Evolutionary conservation across 1,140 invertebrate species (phyloP).

Genomic region (Stegodyphus dumicola): DNA sequence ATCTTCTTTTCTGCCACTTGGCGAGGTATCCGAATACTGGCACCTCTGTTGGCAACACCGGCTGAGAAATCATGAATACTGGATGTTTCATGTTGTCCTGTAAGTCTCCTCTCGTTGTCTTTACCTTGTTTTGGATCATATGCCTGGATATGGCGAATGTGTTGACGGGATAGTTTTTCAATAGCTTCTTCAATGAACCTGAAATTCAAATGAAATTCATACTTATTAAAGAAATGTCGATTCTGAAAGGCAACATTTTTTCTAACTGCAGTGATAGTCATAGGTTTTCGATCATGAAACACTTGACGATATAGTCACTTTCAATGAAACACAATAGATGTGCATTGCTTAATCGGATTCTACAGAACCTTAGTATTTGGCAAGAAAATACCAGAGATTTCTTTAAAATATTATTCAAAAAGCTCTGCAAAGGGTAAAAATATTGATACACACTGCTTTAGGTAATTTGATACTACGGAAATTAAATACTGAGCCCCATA

Average conservation of each 20-base stretch:
- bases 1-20: conserved; percentile 82
- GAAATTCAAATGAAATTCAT: background rate
- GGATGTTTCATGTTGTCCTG: conserved; percentile 72
- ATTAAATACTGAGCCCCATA: too few relatives aligned
- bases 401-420: too few relatives aligned
- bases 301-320: too few relatives aligned
- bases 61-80: conserved; percentile 57
- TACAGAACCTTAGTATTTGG: too few relatives aligned
- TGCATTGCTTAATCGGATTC: too few relatives aligned
- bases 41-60: conserved; percentile 71
- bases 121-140: conserved; percentile 86
- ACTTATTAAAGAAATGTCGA: background rate
- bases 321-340: too few relatives aligned
- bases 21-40: conserved; percentile 71
- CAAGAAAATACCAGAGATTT: too few relatives aligned
- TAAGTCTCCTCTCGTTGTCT: conserved; percentile 85
- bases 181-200: conserved; percentile 66
- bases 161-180: conserved; percentile 83
- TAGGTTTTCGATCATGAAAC: too few relatives aligned
- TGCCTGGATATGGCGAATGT: conserved; percentile 86
- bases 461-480: too few relatives aligned
- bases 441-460: too few relatives aligned
- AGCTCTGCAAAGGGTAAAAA: too few relatives aligned
- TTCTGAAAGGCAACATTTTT: background rate
- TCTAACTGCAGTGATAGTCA: background rate